Evolutionary conservation across 2,888 invertebrate genomes (phyloP), one percentile per base, ranked within the genome.

Genomic region (Xestia xanthographa): DNA sequence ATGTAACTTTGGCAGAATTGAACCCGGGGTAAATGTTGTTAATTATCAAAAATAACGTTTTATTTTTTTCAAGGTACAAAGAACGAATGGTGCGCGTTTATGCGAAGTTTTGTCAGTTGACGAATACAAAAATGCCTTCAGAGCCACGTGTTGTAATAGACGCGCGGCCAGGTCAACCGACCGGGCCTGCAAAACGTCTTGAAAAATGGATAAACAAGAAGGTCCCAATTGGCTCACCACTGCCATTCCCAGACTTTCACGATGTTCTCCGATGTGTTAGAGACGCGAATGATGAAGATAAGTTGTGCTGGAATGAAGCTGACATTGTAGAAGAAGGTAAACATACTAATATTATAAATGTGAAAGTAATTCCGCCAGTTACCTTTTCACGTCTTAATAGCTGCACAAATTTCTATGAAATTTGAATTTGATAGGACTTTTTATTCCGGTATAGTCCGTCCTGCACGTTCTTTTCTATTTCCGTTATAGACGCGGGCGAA

Each of bases 51-150:
- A 22, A 34, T 60, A 34, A 11, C 34, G 34, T 22, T 38, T 38
- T 62, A 34, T 34, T 62, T 38, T 3, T 62, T 86, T 89, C 62
- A 71, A 97, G 97, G 80, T 97, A 97, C 82, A 96, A 96, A 86
- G 95, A 95, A 73, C 93, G 97, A 79, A 93, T 97, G 91, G 93
- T 96, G 12, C 91, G 94, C 17, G 95, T 97, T 0, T 95, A 97
- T 82, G 96, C 97, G n/a, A 97, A 97, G 91, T 97, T 98, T 85
- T 98, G 98, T 92, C 97, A 97, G 90, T 88, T 98, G 85, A 97
- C 97, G 0, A 97, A 97, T 63, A 95, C 95, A 0, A 95, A 95
- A 87, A 93, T 96, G 95, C 96, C 95, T 0, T 95, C 96, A 0
- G 96, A 96, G 78, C 94, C 96, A 11, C 93, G 93, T 2, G 90